Evolutionary conservation across 2,797 vertebrate genomes (phyloP), one percentile per base, ranked within the genome.

Genomic region (Tragelaphus oryx): DNA sequence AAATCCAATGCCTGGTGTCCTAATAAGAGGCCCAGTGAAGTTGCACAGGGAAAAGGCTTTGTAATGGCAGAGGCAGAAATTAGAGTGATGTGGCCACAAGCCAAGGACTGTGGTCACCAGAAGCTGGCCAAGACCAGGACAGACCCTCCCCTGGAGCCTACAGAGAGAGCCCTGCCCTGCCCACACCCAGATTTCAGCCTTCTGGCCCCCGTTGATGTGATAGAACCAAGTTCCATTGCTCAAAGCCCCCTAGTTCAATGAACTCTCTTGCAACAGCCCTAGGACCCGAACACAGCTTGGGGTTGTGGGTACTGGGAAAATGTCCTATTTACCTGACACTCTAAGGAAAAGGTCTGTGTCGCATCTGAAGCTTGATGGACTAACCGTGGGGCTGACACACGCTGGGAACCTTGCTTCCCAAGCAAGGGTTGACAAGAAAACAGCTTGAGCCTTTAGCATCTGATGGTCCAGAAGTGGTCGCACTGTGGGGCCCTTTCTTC

Each of bases 51-150:
- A 81, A 48, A 41, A 74, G 41, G 57, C 6, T 59, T 5, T 12
- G 11, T 7, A 59, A 50, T 0, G 0, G 30, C 2, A 9, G 62
- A 24, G 44, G 37, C 28, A 46, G 71, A 87, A 65, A 50, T 24
- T 14, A 24, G 59, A 44, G 52, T 0, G 7, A 48, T 0, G 0
- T 2, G 52, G 20, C 6, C 75, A 44, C 1, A 22, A 28, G 28
- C 74, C 60, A 37, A 28, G 54, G 54, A 17, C 18, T 1, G 14
- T 62, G 41, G 76, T 50, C 14, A 0, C 30, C 26, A 12, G 37
- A 78, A 18, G 26, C 46, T 37, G 28, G 44, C 48, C 7, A 74
- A 33, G 22, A 33, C 26, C 26, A 8, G 12, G 28, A 24, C 4
- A 22, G 65, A 41, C 1, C 24, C 17, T 30, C 50, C 84, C 52